A percentile compares a stretch with the other conserved stretches of the same genome.
These are phyloP conservation scores for Odiellus spinosus DNA, from an alignment of 2,888 invertebrate genomes.

Conservation along the genomic window DNA sequence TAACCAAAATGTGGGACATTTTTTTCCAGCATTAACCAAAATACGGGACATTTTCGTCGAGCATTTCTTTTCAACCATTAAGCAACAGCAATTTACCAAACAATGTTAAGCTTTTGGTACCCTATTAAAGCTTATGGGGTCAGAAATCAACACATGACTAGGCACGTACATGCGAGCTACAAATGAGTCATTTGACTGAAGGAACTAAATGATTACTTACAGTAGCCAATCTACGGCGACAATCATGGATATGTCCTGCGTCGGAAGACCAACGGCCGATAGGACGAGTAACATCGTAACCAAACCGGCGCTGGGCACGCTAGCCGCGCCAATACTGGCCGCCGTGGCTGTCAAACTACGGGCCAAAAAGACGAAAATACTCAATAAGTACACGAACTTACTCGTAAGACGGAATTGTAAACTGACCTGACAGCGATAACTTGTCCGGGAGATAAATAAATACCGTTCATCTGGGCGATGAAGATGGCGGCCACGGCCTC, in stretches of 20 bases:
- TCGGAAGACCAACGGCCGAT: slow-evolving; percentile 45
- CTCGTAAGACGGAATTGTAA: background rate
- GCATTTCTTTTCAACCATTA: too few species aligned
- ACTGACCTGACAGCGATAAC: slow-evolving; percentile 35
- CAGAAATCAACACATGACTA: too few species aligned
- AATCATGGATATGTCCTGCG: slow-evolving; percentile 44
- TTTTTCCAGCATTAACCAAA: too few species aligned
- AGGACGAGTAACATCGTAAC: slow-evolving; percentile 50
- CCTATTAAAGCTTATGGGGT: too few species aligned
- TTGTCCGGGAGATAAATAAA: slow-evolving; percentile 31
- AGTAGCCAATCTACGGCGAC: slow-evolving; percentile 51
- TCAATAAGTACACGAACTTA: background rate
- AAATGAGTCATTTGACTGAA: too few species aligned
- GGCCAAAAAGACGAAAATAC: too few species aligned
- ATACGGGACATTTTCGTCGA: too few species aligned
- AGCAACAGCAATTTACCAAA: too few species aligned
- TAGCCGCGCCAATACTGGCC: slow-evolving; percentile 48
- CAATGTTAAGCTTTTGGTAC: too few species aligned
- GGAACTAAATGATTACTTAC: slow-evolving; percentile 36
- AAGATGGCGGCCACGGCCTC: slow-evolving; percentile 40
- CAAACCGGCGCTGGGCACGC: slow-evolving; percentile 47
- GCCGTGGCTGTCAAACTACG: slow-evolving; percentile 43
- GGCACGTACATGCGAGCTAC: too few species aligned
- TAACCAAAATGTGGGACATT: too few species aligned
- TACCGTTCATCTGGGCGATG: slow-evolving; percentile 37